Conservation (phyloP, 2,888 invertebrate genomes). For the Agrotis exclamationis region DNA sequence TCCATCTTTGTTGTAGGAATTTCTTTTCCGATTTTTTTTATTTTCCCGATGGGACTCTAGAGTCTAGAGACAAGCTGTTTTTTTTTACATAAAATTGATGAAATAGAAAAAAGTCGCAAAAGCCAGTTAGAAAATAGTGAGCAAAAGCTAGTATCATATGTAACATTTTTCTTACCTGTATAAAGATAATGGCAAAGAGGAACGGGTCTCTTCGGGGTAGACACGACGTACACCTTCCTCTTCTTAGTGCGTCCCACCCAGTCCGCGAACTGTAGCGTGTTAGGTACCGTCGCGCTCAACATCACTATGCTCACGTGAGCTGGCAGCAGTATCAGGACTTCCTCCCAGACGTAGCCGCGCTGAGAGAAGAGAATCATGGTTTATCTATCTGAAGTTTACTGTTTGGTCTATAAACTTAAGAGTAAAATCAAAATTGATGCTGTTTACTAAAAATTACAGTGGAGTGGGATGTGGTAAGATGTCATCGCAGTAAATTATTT, state of each 20-base stretch:
- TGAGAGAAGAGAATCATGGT: slow-evolving; percentile 71
- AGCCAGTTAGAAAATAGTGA: too few species aligned
- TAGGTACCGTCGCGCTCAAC: slow-evolving; percentile 99
- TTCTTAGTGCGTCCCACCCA: slow-evolving; percentile 97
- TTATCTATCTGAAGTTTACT: background rate
- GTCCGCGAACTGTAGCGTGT: slow-evolving; percentile 98
- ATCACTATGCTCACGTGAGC: slow-evolving; percentile 98
- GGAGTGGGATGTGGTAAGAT: too few species aligned
- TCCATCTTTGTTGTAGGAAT: too few species aligned
- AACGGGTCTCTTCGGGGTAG: slow-evolving; percentile 98
- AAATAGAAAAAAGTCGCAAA: too few species aligned
- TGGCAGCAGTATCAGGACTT: slow-evolving; percentile 98
- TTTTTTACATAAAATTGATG: too few species aligned
- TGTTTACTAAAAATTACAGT: too few species aligned
- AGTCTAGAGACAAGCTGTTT: too few species aligned
- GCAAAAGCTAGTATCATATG: too few species aligned
- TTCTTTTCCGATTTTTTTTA: too few species aligned
- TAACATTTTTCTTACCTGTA: slow-evolving; percentile 93
- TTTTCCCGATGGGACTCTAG: too few species aligned
- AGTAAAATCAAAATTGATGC: background rate
- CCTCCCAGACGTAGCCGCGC: slow-evolving; percentile 99
- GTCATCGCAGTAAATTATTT: background rate
- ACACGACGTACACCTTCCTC: slow-evolving; percentile 97
- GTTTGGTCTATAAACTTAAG: background rate
- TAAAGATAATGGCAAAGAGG: slow-evolving; percentile 98